phyloP scores from a whole-genome alignment of 2,888 invertebrate species.

The Parochlus steinenii region DNA sequence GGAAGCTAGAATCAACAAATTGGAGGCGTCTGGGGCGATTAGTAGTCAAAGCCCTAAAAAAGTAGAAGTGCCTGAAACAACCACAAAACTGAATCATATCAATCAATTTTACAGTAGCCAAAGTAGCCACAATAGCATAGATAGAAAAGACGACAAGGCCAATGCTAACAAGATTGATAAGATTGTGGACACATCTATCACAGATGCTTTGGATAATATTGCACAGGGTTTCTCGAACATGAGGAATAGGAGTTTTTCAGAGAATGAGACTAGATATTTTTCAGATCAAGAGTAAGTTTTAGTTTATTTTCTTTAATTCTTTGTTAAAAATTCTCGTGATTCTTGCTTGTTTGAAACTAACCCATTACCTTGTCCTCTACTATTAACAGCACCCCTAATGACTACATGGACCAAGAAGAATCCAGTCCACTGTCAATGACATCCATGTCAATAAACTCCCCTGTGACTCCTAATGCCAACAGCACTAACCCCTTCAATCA shows the following conservation, averaged over 20 bases:
- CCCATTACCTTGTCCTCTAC: no score
- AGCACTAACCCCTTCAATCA: no score
- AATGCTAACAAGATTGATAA: constrained; percentile 8
- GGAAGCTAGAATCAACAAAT: constrained; percentile 7
- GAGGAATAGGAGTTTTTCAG: constrained; percentile 23
- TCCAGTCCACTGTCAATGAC: neutral
- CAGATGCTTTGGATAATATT: constrained; percentile 15
- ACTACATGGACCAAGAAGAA: neutral
- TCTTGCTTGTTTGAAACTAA: no score
- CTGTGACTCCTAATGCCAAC: constrained; percentile 2
- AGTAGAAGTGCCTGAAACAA: constrained; percentile 4
- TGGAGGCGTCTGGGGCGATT: constrained; percentile 8
- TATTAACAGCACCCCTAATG: no score
- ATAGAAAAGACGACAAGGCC: constrained; percentile 14
- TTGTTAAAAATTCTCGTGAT: no score
- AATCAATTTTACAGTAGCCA: no score
- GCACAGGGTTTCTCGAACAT: constrained; percentile 15
- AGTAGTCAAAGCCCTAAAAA: no score
- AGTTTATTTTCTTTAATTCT: no score
- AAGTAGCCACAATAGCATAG: no score
- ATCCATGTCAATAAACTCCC: constrained; percentile 7
- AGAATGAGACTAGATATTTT: constrained; percentile 20
- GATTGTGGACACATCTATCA: constrained; percentile 14
- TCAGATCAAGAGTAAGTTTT: no score
- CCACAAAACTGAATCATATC: no score